Evolutionary conservation across 2,888 invertebrate genomes (phyloP), one percentile per base, ranked within the genome.

Genomic region (Coleophora deauratella): DNA sequence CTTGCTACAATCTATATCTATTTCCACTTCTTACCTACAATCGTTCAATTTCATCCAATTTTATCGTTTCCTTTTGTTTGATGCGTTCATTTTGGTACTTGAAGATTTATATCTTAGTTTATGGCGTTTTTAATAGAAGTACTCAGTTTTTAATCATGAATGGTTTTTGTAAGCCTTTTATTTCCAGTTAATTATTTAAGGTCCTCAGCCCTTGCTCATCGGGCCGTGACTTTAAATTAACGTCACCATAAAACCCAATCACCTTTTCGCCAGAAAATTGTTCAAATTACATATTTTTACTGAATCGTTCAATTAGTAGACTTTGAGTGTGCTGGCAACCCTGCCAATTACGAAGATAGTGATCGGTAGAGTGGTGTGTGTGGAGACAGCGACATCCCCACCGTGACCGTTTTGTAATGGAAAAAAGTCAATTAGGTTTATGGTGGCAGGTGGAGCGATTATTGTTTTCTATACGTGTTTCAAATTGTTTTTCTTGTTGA

Each of bases 401-500:
- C 59, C 65, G 61, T 63, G 64, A 65, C 65, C 49, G 55, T 46
- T 53, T 56, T 54, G 55, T 54, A 44, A 46, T 37, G 40, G 44
- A 59, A 43, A 49, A 72, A 70, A 65, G 61, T 61, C 59, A 68
- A 69, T 72, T 72, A 71, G 55, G 48, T 50, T 66, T 66, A 55
- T 47, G 49, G 48, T 42, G 50, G 59, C 72, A 69, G 68, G 66
- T 71, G 69, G 53, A 62, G 56, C 59, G 62, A 57, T 51, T 47
- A 49, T 47, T 44, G 53, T 52, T 54, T 48, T 49, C 54, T 55
- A 56, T 42, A 52, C 6, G 21, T 6, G 21, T 51, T 50, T 50
- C 44, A 43, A 44, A 41, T 35, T 35, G 31, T 39, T 43, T 42
- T 44, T 40, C 35, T n/a, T 21, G 3, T 21, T 21, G 3, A 3